phyloP scores from a whole-genome alignment of 1,140 invertebrate genomes.

The Drosophila pectinifera region DNA sequence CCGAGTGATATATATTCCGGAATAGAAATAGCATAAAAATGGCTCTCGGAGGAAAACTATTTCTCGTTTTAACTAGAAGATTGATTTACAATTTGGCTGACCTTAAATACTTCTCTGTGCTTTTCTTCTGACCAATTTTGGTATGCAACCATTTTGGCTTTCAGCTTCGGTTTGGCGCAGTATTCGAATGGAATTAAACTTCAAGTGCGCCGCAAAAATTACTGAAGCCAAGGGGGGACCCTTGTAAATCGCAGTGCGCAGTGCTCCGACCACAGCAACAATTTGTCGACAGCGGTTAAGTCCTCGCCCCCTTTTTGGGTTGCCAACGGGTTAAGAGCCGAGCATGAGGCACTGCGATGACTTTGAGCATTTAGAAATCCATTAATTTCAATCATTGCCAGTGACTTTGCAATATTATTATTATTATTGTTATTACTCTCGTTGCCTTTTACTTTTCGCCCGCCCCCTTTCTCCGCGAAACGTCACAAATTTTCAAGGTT shows the following conservation, averaged over 20 bases:
- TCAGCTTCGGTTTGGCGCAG: slow-evolving; percentile 25
- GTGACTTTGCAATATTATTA: slow-evolving; percentile 73
- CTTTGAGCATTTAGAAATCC: slow-evolving; percentile 72
- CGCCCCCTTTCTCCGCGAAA: neutral
- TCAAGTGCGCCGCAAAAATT: slow-evolving; percentile 28
- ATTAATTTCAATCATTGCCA: slow-evolving; percentile 80
- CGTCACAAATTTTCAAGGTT: slow-evolving; percentile 43
- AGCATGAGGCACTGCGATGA: slow-evolving; percentile 42
- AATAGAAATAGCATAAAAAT: neutral
- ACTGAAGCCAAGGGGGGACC: slow-evolving; percentile 1
- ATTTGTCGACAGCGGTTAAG: slow-evolving; percentile 49
- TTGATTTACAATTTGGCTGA: no score
- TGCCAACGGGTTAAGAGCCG: slow-evolving; percentile 35
- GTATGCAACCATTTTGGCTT: neutral
- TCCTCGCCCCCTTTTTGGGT: neutral
- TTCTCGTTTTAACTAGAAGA: neutral
- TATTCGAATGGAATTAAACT: slow-evolving; percentile 60
- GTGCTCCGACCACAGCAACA: slow-evolving; percentile 38
- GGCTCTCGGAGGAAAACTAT: no score
- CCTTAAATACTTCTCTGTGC: no score
- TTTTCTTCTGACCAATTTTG: neutral
- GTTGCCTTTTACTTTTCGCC: slow-evolving; percentile 44
- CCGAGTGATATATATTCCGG: no score
- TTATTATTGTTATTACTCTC: slow-evolving; percentile 59
- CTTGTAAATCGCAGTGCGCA: slow-evolving; percentile 36